Base-by-base conservation (phyloP, 1,140 invertebrate species). In the Tetraneura akinire region DNA sequence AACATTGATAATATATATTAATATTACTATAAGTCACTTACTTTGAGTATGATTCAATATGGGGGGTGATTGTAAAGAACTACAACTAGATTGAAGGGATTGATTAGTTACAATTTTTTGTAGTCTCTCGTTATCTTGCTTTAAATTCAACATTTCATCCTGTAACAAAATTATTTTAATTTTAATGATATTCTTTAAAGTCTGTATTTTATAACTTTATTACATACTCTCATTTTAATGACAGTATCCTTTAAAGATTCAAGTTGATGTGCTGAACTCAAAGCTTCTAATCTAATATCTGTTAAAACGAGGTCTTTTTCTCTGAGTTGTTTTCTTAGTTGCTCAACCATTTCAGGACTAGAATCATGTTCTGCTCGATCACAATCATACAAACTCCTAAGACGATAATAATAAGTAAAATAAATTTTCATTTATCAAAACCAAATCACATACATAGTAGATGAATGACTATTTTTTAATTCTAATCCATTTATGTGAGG, bases 301-400 rank as follows among this genome's bases (percentile, higher is more conserved):
- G 96, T 98, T 78, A 99, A 86, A 23, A 97, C 96, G 82, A 97
- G 91, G 86, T 98, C 97, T 86, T 98, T 98, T 84, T 98, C 96
- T 62, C 96, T 88, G 47, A 99, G 86, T 84, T 98, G 96, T 84
- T 95, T 93, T 85, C 95, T 94, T 81, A 99, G 86, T 82, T 97
- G 94, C 82, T 94, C 92, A 1, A 98, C 94, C 83, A 91, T 82
- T 10, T 84, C 85, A 80, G 78, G 73, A 70, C 73, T 80, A 2
- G 49, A 81, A 1, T 81, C 70, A 6, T 74, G 21, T 49, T 81
- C 81, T 42, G n/a, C 57, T 37, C 66, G 18, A 60, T 66, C 73
- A n/a, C 53, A 78, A 70, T 81, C 80, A 11, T 73, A 81, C 26
- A 81, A 62, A 57, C 80, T 81, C 26, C 51, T 57, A 68, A 29